Conservation (phyloP, 1,140 invertebrate species). For the Leptopilina boulardi region DNA sequence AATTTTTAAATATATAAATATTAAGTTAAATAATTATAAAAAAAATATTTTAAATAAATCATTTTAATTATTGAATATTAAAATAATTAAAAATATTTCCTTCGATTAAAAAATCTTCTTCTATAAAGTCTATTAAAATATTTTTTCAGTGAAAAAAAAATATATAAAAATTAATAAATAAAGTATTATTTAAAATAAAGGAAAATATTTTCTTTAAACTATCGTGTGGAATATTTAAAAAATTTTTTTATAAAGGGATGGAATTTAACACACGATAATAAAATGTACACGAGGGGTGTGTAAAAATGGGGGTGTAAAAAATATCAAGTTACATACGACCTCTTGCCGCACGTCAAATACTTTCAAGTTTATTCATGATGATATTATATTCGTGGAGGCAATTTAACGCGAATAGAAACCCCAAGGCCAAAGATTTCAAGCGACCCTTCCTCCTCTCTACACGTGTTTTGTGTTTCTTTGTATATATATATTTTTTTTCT, state of each 20-base stretch:
- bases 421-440: constrained; percentile 26
- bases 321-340: constrained; percentile 23
- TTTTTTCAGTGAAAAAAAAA: too few relatives aligned
- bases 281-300: constrained; percentile 16
- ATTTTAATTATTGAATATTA: too few relatives aligned
- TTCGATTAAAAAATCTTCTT: too few relatives aligned
- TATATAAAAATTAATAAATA: too few relatives aligned
- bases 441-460: constrained; percentile 6
- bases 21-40: neutral
- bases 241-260: neutral
- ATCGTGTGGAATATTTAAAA: neutral
- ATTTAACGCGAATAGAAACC: constrained; percentile 16
- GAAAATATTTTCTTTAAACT: too few relatives aligned
- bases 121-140: too few relatives aligned
- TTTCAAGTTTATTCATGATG: constrained; percentile 15
- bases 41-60: neutral
- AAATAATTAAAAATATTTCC: too few relatives aligned
- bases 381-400: constrained; percentile 4
- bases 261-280: neutral
- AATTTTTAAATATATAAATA: neutral
- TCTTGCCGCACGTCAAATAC: constrained; percentile 22
- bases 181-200: too few relatives aligned
- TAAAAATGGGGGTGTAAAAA: constrained; percentile 6
- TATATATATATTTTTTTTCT: too few relatives aligned
- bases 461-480: constrained; percentile 24